Percentiles rank a stretch among this genome's conserved stretches.
These are phyloP conservation scores for Scaptodrosophila latifasciaeformis DNA, from an alignment of 2,888 invertebrate species.

Conservation along the genomic window DNA sequence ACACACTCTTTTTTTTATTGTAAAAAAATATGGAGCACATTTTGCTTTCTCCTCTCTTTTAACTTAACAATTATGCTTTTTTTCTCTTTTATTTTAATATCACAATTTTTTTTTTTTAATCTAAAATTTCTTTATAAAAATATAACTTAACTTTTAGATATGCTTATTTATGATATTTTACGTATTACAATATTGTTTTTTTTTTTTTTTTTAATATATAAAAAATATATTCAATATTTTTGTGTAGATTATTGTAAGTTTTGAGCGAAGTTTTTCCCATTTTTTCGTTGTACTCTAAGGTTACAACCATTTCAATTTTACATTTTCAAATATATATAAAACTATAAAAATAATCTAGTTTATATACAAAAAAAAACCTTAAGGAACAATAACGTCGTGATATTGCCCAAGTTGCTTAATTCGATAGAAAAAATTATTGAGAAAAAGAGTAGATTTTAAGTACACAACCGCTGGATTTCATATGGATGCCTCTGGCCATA, in stretches of 20 bases:
- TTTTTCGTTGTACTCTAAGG: conserved; percentile 63
- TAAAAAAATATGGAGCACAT: conserved; percentile 45
- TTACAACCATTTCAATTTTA: conserved; percentile 47
- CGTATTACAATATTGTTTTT: too few relatives aligned
- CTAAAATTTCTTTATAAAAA: not conserved
- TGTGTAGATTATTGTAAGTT: conserved; percentile 36
- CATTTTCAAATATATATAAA: not conserved
- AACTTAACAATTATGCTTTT: conserved; percentile 42
- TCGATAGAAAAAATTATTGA: not conserved
- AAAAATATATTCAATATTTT: conserved; percentile 14
- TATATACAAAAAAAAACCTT: conserved; percentile 39
- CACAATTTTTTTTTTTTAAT: conserved; percentile 47
- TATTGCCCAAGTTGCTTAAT: conserved; percentile 48
- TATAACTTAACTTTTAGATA: conserved; percentile 52
- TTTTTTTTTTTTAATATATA: conserved; percentile 1
- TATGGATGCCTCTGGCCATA: conserved; percentile 48
- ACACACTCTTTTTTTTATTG: conserved; percentile 37
- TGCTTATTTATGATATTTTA: conserved; percentile 51
- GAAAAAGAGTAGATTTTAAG: conserved; percentile 52
- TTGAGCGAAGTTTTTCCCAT: conserved; percentile 65
- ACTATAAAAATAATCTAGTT: too few relatives aligned
- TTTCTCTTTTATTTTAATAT: conserved; percentile 36
- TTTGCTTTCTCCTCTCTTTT: conserved; percentile 39
- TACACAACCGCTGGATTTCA: conserved; percentile 68
- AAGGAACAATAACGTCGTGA: conserved; percentile 74